Conservation (phyloP, 2,888 invertebrate genomes). For the Seira sanloemensis region DNA sequence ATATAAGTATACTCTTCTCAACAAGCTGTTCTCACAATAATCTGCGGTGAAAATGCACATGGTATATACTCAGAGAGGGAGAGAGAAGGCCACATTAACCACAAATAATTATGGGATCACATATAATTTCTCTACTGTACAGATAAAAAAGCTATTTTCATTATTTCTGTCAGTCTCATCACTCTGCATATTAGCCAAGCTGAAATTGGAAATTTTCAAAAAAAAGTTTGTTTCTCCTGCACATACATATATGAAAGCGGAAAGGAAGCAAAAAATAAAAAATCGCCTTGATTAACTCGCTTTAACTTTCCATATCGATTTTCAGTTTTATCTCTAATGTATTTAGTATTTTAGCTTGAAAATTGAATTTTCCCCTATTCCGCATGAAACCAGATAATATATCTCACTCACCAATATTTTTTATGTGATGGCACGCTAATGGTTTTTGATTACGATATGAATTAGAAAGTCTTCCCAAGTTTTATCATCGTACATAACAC, state of each 20-base stretch:
- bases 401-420: not conserved
- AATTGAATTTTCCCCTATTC: too few species aligned
- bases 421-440: constrained; percentile 1
- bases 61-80: not conserved
- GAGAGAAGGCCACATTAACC: constrained; percentile 9
- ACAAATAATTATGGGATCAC: not conserved
- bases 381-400: too few species aligned
- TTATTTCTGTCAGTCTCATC: not conserved
- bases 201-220: constrained; percentile 7
- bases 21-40: too few species aligned
- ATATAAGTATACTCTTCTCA: not conserved
- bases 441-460: too few species aligned
- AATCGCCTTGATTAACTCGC: not conserved
- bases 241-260: constrained; percentile 15
- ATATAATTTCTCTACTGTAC: too few species aligned
- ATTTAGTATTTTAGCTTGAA: not conserved
- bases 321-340: constrained; percentile 1
- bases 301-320: constrained; percentile 2
- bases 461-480: not conserved
- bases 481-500: not conserved
- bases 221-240: not conserved
- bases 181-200: not conserved
- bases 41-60: not conserved
- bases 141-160: not conserved
- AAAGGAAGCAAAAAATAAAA: not conserved